phyloP scores from a whole-genome alignment of 2,797 vertebrate genomes.

The Lutjanus campechanus region DNA sequence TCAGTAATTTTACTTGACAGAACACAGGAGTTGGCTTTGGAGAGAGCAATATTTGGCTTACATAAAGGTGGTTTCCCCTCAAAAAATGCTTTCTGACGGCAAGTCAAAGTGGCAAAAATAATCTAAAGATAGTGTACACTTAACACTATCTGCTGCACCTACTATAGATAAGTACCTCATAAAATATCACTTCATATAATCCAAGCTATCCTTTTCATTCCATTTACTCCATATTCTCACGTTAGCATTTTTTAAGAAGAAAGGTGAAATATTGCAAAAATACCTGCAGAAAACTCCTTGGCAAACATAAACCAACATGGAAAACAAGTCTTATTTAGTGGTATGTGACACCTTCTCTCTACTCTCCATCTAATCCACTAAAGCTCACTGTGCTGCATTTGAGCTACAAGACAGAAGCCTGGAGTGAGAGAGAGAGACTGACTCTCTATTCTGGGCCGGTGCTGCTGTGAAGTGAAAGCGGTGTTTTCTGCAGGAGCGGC shows the following conservation, averaged over 20 bases:
- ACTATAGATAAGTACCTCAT: no score
- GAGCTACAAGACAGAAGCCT: conserved; percentile 33
- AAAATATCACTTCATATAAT: no score
- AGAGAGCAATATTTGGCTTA: no score
- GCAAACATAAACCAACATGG: background rate
- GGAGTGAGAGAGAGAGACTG: conserved; percentile 8
- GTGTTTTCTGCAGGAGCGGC: conserved; percentile 61
- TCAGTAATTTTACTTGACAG: no score
- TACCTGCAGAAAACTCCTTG: background rate
- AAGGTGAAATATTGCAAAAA: conserved; percentile 4
- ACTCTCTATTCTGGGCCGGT: conserved; percentile 41
- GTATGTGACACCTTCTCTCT: conserved; percentile 27
- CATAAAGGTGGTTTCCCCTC: no score
- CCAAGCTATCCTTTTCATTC: no score
- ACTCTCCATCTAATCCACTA: conserved; percentile 21
- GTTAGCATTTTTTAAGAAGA: background rate
- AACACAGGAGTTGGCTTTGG: no score
- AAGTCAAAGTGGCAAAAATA: no score
- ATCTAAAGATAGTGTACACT: no score
- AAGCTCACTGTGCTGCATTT: conserved; percentile 30
- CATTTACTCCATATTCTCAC: background rate
- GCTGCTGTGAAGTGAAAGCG: conserved; percentile 53
- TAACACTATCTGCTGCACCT: no score
- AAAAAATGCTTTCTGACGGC: no score
- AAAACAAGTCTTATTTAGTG: conserved; percentile 24